Evolutionary conservation across 1,140 invertebrate species (phyloP).

Genomic region (Theocolax elegans): DNA sequence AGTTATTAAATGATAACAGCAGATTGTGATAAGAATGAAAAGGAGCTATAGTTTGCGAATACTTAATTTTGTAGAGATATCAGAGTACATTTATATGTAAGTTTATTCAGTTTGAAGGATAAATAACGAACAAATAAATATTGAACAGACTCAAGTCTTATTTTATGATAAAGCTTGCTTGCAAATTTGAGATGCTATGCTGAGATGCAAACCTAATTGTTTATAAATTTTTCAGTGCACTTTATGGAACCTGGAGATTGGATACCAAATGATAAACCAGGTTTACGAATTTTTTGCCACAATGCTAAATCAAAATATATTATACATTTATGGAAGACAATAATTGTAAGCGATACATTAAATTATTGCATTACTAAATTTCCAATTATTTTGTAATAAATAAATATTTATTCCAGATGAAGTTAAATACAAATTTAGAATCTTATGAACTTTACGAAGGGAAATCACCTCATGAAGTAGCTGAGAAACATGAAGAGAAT

Average conservation of each 20-base stretch:
- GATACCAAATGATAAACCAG: conserved; percentile 53
- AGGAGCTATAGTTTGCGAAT: no score
- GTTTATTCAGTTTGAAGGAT: no score
- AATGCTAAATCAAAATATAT: conserved; percentile 72
- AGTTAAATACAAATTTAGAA: conserved; percentile 73
- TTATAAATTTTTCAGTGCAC: conserved; percentile 44
- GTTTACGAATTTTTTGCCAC: conserved; percentile 71
- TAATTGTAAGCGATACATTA: conserved; percentile 65
- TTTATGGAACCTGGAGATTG: conserved; percentile 58
- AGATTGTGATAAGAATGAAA: no score
- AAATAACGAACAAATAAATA: no score
- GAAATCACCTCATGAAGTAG: conserved; percentile 71
- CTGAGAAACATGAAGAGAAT: conserved; percentile 73
- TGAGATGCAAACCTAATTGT: no score
- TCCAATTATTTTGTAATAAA: no score
- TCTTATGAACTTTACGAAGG: conserved; percentile 78
- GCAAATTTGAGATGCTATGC: no score
- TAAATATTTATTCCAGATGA: conserved; percentile 69
- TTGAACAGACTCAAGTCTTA: no score
- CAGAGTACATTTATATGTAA: no score
- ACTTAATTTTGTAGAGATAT: no score
- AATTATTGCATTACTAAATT: neutral
- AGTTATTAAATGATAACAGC: no score
- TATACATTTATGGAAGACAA: conserved; percentile 72
- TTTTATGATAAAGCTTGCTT: no score